phyloP scores from a whole-genome alignment of 2,113 vertebrate genomes.

The Actinemys pallida region DNA sequence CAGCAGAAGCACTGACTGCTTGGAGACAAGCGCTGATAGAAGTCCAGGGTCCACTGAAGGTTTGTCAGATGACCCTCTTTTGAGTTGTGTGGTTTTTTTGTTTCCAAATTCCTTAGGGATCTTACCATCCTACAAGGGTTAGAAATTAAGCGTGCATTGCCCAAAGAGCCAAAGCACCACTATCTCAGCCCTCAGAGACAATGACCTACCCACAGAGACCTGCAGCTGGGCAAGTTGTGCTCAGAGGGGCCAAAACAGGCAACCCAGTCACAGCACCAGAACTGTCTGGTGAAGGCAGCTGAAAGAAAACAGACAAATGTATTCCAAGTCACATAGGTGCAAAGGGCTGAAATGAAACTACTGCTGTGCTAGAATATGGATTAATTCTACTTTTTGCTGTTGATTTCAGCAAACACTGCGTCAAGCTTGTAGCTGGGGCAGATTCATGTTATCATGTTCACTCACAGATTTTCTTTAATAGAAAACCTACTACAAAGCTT shows the following conservation, averaged over 20 bases:
- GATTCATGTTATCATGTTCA: constrained; percentile 40
- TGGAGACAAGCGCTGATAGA: neutral
- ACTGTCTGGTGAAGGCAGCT: constrained; percentile 28
- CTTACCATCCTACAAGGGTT: neutral
- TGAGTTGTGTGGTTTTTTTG: neutral
- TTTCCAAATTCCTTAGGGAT: neutral
- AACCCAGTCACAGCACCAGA: neutral
- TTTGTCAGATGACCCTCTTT: neutral
- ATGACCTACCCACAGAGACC: neutral
- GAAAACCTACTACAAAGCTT: constrained; percentile 50
- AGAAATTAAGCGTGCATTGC: neutral
- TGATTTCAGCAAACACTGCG: constrained; percentile 55
- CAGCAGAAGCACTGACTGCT: neutral
- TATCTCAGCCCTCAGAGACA: neutral
- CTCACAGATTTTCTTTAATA: constrained; percentile 51
- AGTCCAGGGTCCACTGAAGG: neutral
- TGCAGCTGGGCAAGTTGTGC: neutral
- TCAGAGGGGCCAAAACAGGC: neutral
- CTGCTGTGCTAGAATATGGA: constrained; percentile 27
- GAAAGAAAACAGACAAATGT: constrained; percentile 58
- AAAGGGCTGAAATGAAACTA: constrained; percentile 55
- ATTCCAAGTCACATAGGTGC: constrained; percentile 48
- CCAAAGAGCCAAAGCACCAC: neutral
- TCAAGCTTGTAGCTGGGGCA: constrained; percentile 50
- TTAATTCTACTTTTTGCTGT: constrained; percentile 64